These are phyloP conservation scores for Ctenosaura bakeri DNA, from an alignment of 2,797 vertebrate genomes.

Conservation along the genomic window DNA sequence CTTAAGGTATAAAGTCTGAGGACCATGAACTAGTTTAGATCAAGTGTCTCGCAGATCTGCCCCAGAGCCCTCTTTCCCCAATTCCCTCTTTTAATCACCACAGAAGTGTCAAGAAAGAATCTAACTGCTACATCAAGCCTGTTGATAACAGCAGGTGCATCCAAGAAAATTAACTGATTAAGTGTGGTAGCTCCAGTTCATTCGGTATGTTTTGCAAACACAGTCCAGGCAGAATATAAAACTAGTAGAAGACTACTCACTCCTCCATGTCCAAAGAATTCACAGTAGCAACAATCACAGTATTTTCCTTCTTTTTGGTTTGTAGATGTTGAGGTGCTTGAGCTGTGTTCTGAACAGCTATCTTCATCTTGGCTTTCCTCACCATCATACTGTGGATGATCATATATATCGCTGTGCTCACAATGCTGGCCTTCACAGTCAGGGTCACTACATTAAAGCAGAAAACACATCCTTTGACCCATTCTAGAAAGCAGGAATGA, in stretches of 20 bases:
- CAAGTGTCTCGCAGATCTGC: neutral
- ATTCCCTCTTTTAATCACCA: neutral
- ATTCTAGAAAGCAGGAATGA: slow-evolving; percentile 1
- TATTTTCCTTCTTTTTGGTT: slow-evolving; percentile 99
- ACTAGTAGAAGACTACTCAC: slow-evolving; percentile 80
- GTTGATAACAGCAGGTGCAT: neutral
- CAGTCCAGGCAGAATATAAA: neutral
- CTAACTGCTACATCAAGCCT: neutral
- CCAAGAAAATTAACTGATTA: neutral
- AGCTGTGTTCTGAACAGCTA: slow-evolving; percentile 98
- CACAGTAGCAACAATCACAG: slow-evolving; percentile 99
- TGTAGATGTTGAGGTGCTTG: slow-evolving; percentile 98
- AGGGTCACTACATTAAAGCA: slow-evolving; percentile 86
- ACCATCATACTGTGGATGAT: slow-evolving; percentile 93
- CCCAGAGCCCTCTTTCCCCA: neutral
- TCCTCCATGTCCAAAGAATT: slow-evolving; percentile 99
- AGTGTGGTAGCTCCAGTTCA: neutral
- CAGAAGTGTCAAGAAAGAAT: neutral
- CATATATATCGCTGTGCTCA: slow-evolving; percentile 90
- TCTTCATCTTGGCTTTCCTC: slow-evolving; percentile 97
- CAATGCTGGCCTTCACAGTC: slow-evolving; percentile 98
- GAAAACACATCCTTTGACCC: neutral
- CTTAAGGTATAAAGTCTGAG: neutral
- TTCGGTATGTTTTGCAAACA: neutral
- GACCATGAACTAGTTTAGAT: neutral